These are phyloP conservation scores for Rhopalosiphum padi DNA, from an alignment of 1,140 invertebrate genomes.

Conservation along the genomic window DNA sequence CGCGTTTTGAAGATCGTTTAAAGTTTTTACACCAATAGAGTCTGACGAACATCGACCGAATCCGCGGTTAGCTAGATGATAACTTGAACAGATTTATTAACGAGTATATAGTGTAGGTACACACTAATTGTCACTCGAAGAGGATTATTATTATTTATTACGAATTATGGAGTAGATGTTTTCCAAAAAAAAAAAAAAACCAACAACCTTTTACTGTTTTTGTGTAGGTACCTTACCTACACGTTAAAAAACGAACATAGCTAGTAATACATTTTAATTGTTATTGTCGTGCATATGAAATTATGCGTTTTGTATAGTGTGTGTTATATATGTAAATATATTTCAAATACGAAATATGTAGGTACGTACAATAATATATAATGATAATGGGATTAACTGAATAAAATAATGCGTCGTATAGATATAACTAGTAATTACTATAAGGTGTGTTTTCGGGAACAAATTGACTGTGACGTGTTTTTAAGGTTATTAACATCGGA, in stretches of 20 bases:
- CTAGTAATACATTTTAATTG: slow-evolving; percentile 34
- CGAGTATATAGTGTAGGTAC: not conserved
- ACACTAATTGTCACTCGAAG: not conserved
- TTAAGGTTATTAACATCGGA: slow-evolving; percentile 28
- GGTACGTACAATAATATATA: slow-evolving; percentile 15
- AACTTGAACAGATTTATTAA: not conserved
- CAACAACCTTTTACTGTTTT: not conserved
- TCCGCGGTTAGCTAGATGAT: not conserved
- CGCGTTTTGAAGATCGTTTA: not conserved
- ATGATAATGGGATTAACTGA: slow-evolving; percentile 46
- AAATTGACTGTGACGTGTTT: slow-evolving; percentile 13
- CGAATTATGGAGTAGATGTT: not conserved
- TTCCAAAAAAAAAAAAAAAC: not conserved
- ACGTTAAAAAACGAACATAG: not conserved
- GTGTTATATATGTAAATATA: slow-evolving; percentile 31
- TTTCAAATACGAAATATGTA: slow-evolving; percentile 27
- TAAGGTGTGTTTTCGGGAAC: slow-evolving; percentile 33
- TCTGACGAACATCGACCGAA: not conserved
- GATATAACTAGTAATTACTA: slow-evolving; percentile 35
- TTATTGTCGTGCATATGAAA: slow-evolving; percentile 23
- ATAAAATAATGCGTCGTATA: slow-evolving; percentile 26
- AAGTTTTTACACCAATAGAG: not conserved
- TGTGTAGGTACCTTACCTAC: not conserved
- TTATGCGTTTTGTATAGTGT: slow-evolving; percentile 18
- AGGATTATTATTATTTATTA: not conserved